A percentile compares a stretch with the other conserved stretches of the same genome.
Conservation (phyloP, 2,797 vertebrate genomes). For the Enteromius viviparus region DNA sequence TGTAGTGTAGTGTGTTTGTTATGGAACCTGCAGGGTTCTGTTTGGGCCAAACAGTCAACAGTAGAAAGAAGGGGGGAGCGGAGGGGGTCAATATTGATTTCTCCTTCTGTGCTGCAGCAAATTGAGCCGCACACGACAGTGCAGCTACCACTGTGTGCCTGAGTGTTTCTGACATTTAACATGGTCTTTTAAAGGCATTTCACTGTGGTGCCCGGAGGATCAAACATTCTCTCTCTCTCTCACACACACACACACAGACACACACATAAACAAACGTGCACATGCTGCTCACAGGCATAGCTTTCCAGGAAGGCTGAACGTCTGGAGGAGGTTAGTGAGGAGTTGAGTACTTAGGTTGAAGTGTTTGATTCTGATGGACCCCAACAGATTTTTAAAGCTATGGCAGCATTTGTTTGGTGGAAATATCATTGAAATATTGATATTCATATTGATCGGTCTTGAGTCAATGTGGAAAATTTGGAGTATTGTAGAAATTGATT, state of each 20-base stretch:
- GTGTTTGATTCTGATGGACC: constrained; percentile 16
- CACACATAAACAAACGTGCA: constrained; percentile 51
- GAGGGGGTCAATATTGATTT: constrained; percentile 63
- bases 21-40: constrained; percentile 51
- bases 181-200: constrained; percentile 86
- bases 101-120: constrained; percentile 77
- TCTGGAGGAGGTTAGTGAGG: constrained; percentile 19
- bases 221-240: constrained; percentile 65
- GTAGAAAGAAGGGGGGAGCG: constrained; percentile 35
- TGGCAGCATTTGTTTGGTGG: constrained; percentile 1
- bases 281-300: constrained; percentile 32
- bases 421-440: constrained; percentile 2
- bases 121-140: constrained; percentile 76
- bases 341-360: constrained; percentile 24
- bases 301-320: constrained; percentile 23
- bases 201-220: constrained; percentile 79
- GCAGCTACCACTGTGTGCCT: constrained; percentile 79
- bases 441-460: constrained; percentile 3
- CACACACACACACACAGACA: constrained; percentile 59
- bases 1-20: constrained; percentile 46
- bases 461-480: not conserved
- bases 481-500: not conserved
- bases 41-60: constrained; percentile 52
- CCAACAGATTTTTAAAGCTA: not conserved
- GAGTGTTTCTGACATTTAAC: constrained; percentile 85